phyloP scores from a whole-genome alignment of 1,140 invertebrate species.

The Mycetomoellerius zeteki region DNA sequence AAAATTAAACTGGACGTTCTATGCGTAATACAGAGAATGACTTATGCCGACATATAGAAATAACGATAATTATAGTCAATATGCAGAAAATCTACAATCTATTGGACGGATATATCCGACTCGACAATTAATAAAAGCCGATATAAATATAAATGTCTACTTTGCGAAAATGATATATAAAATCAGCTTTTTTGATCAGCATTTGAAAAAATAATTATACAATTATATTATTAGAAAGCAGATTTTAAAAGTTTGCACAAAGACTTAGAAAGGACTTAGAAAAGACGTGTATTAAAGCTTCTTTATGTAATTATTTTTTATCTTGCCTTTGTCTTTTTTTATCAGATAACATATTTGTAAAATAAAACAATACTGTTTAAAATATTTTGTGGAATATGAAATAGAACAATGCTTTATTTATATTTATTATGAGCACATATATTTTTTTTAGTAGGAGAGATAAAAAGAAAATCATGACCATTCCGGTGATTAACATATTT shows the following conservation, averaged over 20 bases:
- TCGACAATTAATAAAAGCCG: neutral
- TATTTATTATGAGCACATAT: neutral
- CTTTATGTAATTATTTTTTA: neutral
- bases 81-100: slow-evolving; percentile 4
- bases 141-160: too few species aligned
- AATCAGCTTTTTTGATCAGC: neutral
- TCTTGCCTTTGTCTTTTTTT: neutral
- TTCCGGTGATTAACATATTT: neutral
- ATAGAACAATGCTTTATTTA: neutral
- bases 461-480: neutral
- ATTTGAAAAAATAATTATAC: neutral
- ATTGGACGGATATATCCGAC: neutral
- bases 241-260: neutral
- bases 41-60: neutral
- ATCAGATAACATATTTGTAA: neutral
- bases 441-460: neutral
- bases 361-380: neutral
- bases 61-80: slow-evolving; percentile 29
- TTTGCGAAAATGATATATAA: neutral
- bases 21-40: neutral
- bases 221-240: neutral
- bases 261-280: neutral
- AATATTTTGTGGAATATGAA: neutral
- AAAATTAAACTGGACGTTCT: slow-evolving; percentile 24
- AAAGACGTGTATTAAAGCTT: neutral